phyloP scores from a whole-genome alignment of 2,113 vertebrate species.

The Candoia aspera region DNA sequence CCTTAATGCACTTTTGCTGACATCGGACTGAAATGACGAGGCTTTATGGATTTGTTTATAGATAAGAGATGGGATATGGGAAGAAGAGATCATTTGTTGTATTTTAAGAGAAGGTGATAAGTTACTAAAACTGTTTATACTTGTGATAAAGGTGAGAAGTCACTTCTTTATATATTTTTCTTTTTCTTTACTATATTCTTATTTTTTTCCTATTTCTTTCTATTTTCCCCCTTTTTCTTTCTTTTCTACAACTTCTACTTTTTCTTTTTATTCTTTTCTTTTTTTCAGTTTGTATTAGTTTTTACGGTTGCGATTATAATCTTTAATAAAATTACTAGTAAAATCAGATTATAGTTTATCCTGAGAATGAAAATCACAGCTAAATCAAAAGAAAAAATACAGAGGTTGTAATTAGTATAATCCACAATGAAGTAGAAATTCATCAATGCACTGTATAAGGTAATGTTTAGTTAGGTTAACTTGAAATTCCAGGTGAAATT shows the following conservation, averaged over 20 bases:
- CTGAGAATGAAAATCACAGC: conserved; percentile 56
- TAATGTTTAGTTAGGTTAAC: neutral
- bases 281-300: neutral
- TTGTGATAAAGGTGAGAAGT: neutral
- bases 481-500: neutral
- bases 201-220: neutral
- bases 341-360: conserved; percentile 38
- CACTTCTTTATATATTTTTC: neutral
- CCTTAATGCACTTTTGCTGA: neutral
- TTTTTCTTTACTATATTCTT: neutral
- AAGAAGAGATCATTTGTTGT: neutral
- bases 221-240: neutral
- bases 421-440: neutral
- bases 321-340: neutral
- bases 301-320: neutral
- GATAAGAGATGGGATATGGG: neutral
- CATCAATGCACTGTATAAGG: neutral
- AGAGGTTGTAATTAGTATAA: neutral
- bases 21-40: neutral
- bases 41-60: neutral
- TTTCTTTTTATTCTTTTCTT: neutral
- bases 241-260: neutral
- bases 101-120: neutral
- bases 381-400: conserved; percentile 49
- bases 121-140: neutral